These are phyloP conservation scores for Cryptotis parvus DNA, from an alignment of 2,113 vertebrate species.

Conservation along the genomic window DNA sequence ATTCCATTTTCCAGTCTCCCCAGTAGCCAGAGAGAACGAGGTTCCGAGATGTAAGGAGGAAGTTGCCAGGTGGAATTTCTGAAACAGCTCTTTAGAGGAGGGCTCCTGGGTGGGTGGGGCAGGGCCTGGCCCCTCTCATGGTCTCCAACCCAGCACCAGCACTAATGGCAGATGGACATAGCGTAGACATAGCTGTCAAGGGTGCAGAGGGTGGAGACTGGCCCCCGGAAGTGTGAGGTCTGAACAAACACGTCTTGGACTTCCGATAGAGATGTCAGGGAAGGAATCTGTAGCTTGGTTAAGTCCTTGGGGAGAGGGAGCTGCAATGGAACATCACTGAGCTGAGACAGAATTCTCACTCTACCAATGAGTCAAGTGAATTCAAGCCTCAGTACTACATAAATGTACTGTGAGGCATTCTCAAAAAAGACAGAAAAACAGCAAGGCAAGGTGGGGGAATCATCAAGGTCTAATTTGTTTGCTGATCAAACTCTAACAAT, in stretches of 20 bases:
- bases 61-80: background rate
- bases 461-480: constrained; percentile 21
- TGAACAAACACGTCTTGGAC: background rate
- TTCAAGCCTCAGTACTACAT: constrained; percentile 20
- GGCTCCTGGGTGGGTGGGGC: background rate
- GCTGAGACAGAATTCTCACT: constrained; percentile 21
- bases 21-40: background rate
- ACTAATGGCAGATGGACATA: no score
- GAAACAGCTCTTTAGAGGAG: background rate
- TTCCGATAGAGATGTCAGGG: background rate
- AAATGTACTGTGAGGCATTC: background rate
- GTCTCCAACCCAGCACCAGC: no score
- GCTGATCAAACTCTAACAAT: background rate
- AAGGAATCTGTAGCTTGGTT: background rate
- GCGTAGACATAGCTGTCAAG: no score
- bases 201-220: no score
- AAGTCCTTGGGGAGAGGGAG: background rate
- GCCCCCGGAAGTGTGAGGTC: background rate
- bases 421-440: constrained; percentile 44
- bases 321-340: background rate
- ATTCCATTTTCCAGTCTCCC: background rate
- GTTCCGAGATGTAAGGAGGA: background rate
- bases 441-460: background rate
- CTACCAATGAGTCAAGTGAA: constrained; percentile 18
- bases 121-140: no score